A percentile compares a stretch with the other conserved stretches of the same genome.
phyloP scores from a whole-genome alignment of 2,797 vertebrate genomes.

The Centropyge bicolor region DNA sequence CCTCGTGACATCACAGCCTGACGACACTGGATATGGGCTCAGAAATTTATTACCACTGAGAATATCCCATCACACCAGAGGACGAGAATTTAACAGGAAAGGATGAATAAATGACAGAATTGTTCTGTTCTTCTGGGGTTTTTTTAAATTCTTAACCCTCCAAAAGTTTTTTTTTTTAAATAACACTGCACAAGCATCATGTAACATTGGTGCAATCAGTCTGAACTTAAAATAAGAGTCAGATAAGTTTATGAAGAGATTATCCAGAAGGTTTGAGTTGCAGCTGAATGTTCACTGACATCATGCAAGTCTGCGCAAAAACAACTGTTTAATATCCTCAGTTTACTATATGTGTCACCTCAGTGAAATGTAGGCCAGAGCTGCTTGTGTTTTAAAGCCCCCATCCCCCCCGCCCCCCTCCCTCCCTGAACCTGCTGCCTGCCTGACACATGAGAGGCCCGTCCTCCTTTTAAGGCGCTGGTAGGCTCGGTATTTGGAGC shows the following conservation, averaged over 20 bases:
- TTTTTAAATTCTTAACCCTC: not conserved
- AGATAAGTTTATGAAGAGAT: not conserved
- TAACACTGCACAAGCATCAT: not conserved
- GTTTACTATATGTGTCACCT: conserved; percentile 59
- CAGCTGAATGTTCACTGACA: conserved; percentile 26
- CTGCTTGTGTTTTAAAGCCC: conserved; percentile 61
- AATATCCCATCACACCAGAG: conserved; percentile 23
- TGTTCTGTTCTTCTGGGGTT: not conserved
- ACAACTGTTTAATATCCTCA: conserved; percentile 42
- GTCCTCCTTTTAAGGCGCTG: conserved; percentile 87
- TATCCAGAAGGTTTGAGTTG: not conserved
- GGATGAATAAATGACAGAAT: not conserved
- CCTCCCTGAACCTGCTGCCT: conserved; percentile 48
- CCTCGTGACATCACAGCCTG: conserved; percentile 57
- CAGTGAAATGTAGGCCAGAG: conserved; percentile 71
- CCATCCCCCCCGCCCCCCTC: conserved; percentile 22
- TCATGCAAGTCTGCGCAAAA: conserved; percentile 38
- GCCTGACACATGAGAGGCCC: conserved; percentile 77
- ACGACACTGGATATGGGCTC: conserved; percentile 34
- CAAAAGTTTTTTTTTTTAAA: not conserved
- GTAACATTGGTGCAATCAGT: not conserved
- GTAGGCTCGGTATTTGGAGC: conserved; percentile 82
- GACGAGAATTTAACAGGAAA: conserved; percentile 19
- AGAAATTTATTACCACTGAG: conserved; percentile 38
- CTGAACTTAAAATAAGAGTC: not conserved